phyloP scores from a whole-genome alignment of 1,140 invertebrate species.

The Sminthurides bifidus region DNA sequence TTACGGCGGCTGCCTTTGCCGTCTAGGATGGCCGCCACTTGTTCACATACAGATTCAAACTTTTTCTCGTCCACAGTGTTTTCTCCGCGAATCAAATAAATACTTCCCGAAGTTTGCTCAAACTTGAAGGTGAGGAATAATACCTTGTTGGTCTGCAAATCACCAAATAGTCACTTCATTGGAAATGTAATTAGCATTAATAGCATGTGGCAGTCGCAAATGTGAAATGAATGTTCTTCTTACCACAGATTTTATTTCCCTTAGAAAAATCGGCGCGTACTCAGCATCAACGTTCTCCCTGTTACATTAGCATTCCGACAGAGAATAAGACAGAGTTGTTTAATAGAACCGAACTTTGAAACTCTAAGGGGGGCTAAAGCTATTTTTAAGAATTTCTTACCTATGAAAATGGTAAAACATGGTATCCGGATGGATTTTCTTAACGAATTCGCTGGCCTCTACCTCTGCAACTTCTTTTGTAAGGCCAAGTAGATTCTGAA shows the following conservation, averaged over 20 bases:
- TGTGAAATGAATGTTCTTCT: background rate
- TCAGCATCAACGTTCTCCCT: slow-evolving; percentile 27
- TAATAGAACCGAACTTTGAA: background rate
- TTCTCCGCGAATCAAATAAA: slow-evolving; percentile 16
- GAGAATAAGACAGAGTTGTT: background rate
- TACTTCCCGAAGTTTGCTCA: slow-evolving; percentile 15
- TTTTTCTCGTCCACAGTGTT: slow-evolving; percentile 1
- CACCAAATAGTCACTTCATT: background rate
- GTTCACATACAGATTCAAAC: slow-evolving; percentile 7
- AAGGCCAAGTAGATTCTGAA: slow-evolving; percentile 16
- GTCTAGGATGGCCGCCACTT: slow-evolving; percentile 17
- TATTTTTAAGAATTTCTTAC: background rate
- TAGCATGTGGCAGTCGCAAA: background rate
- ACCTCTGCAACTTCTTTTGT: slow-evolving; percentile 21
- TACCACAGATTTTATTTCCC: slow-evolving; percentile 25
- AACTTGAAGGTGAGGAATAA: slow-evolving; percentile 22
- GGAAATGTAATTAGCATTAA: background rate
- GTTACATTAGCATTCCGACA: no score
- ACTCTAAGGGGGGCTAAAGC: no score
- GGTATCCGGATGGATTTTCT: slow-evolving; percentile 9
- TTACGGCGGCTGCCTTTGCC: slow-evolving; percentile 23
- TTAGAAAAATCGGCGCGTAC: slow-evolving; percentile 16
- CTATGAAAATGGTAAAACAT: slow-evolving; percentile 10
- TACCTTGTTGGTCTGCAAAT: slow-evolving; percentile 2
- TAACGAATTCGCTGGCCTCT: slow-evolving; percentile 13